Conservation (phyloP, 2,888 invertebrate species). For the Hecatera dysodea region DNA sequence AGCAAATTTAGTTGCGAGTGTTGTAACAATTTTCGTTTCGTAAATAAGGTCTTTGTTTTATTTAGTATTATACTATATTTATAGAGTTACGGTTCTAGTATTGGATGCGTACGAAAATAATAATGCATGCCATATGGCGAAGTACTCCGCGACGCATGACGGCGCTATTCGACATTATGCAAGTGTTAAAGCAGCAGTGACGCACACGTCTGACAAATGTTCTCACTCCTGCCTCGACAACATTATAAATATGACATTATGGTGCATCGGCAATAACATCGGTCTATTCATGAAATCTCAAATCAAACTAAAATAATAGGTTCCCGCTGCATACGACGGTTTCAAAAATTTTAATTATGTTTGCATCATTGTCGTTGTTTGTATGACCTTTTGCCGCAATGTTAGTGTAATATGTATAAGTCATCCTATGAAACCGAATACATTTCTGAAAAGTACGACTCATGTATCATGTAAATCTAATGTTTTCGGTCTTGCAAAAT, state of each 20-base stretch:
- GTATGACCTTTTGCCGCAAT: background rate
- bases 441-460: background rate
- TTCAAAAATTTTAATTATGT: background rate
- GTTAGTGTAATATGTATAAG: background rate
- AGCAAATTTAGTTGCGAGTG: background rate
- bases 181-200: conserved; percentile 26
- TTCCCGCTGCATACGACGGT: background rate
- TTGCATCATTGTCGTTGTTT: background rate
- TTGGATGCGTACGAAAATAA: background rate
- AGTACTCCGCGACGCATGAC: conserved; percentile 6
- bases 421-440: background rate
- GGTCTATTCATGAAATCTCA: background rate
- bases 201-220: conserved; percentile 9
- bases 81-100: background rate
- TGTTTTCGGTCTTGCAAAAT: background rate
- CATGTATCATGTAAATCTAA: background rate
- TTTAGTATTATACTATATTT: no score
- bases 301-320: background rate
- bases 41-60: background rate
- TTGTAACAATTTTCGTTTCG: background rate
- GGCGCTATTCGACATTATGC: conserved; percentile 7
- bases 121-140: background rate
- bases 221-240: conserved; percentile 22
- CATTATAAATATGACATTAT: conserved; percentile 18
- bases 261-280: background rate